Conservation (phyloP, 2,888 invertebrate genomes). For the Drosophila parthenogenetica region DNA sequence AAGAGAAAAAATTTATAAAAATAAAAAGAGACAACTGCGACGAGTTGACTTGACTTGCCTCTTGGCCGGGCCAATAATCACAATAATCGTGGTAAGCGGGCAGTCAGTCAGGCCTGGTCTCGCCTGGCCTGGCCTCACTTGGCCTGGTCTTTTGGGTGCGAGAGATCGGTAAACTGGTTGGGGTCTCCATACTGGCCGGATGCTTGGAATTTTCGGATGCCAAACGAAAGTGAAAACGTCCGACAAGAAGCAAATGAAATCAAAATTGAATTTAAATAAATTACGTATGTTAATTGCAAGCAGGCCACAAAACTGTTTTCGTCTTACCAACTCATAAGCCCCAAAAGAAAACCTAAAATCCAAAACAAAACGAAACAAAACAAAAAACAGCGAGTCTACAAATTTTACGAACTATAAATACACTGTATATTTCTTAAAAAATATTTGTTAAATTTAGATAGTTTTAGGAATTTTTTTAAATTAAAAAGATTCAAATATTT, state of each 20-base stretch:
- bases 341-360: not conserved
- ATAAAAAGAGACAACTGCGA: slow-evolving; percentile 15
- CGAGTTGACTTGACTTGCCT: slow-evolving; percentile 5
- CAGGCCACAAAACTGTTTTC: slow-evolving; percentile 20
- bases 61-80: slow-evolving; percentile 73
- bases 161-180: slow-evolving; percentile 62
- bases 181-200: slow-evolving; percentile 48
- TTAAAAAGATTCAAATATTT: too few relatives aligned
- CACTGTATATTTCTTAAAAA: too few relatives aligned
- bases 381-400: not conserved
- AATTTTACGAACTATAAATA: not conserved
- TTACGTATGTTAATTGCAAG: slow-evolving; percentile 77
- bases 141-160: slow-evolving; percentile 8
- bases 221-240: slow-evolving; percentile 76
- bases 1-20: not conserved
- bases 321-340: not conserved
- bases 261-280: slow-evolving; percentile 81
- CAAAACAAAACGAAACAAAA: not conserved
- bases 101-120: slow-evolving; percentile 66
- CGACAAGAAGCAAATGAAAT: slow-evolving; percentile 69
- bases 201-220: slow-evolving; percentile 74
- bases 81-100: slow-evolving; percentile 81
- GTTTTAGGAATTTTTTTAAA: too few relatives aligned
- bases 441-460: too few relatives aligned
- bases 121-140: slow-evolving; percentile 10